A percentile compares a stretch with the other conserved stretches of the same genome.
Conservation (phyloP, 1,140 invertebrate species). For the Diuraphis noxia region DNA sequence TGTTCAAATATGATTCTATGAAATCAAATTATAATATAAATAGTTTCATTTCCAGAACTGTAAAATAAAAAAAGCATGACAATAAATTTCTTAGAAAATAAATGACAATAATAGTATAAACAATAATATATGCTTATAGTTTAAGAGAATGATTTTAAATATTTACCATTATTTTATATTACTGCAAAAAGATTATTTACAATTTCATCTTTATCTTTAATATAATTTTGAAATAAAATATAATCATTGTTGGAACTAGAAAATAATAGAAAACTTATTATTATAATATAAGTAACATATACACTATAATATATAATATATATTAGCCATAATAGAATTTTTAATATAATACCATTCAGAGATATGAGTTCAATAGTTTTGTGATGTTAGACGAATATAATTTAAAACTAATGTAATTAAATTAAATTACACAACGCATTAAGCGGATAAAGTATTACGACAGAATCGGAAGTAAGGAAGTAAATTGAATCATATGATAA, state of each 20-base stretch:
- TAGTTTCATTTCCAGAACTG: background rate
- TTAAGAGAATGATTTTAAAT: background rate
- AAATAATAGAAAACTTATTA: background rate
- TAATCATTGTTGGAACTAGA: background rate
- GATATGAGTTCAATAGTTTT: background rate
- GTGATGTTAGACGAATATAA: background rate
- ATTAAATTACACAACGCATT: background rate
- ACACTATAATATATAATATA: background rate
- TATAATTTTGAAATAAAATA: background rate
- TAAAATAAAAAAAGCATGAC: too few species aligned
- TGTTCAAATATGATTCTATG: background rate
- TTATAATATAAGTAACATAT: background rate
- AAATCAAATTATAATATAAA: background rate
- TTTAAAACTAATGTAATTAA: background rate
- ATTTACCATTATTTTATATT: background rate
- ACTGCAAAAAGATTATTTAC: background rate
- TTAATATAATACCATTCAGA: background rate
- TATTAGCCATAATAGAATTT: background rate
- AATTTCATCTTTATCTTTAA: background rate
- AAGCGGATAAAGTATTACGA: background rate
- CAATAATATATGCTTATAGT: background rate
- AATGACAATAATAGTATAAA: background rate
- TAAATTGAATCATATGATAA: background rate
- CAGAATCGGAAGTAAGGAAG: background rate
- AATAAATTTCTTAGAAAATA: background rate